Conservation (phyloP, 1,140 invertebrate genomes). For the Drosophila varians region DNA sequence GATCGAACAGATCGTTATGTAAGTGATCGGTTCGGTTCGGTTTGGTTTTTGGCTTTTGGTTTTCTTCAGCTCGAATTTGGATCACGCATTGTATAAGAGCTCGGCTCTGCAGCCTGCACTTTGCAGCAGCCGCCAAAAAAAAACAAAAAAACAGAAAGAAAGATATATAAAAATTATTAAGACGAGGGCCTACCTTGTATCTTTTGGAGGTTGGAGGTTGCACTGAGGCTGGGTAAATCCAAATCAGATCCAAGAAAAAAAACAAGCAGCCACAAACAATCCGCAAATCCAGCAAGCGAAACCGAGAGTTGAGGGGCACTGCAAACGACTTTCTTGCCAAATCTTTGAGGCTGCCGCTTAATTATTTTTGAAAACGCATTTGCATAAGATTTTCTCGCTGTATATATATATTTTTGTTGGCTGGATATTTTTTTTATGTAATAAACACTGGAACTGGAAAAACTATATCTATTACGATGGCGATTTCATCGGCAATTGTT, state of each 20-base stretch:
- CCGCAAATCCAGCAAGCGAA: slow-evolving; percentile 16
- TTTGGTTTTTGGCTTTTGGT: background rate
- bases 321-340: slow-evolving; percentile 49
- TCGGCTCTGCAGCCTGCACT: slow-evolving; percentile 39
- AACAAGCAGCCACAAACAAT: slow-evolving; percentile 6
- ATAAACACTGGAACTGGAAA: slow-evolving; percentile 62
- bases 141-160: background rate
- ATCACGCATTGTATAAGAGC: slow-evolving; percentile 59
- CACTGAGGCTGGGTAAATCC: slow-evolving; percentile 42
- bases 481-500: slow-evolving; percentile 1
- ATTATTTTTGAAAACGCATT: slow-evolving; percentile 56
- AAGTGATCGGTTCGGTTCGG: slow-evolving; percentile 7
- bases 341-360: slow-evolving; percentile 42
- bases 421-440: slow-evolving; percentile 50
- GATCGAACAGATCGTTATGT: slow-evolving; percentile 42
- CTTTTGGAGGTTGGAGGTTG: slow-evolving; percentile 25
- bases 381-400: slow-evolving; percentile 44
- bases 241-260: slow-evolving; percentile 23
- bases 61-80: slow-evolving; percentile 30
- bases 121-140: background rate
- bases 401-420: background rate
- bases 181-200: slow-evolving; percentile 29
- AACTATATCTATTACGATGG: slow-evolving; percentile 53
- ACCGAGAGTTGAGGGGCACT: slow-evolving; percentile 23
- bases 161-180: background rate